phyloP scores from a whole-genome alignment of 2,113 vertebrate genomes.

The Sceloporus tristichus region DNA sequence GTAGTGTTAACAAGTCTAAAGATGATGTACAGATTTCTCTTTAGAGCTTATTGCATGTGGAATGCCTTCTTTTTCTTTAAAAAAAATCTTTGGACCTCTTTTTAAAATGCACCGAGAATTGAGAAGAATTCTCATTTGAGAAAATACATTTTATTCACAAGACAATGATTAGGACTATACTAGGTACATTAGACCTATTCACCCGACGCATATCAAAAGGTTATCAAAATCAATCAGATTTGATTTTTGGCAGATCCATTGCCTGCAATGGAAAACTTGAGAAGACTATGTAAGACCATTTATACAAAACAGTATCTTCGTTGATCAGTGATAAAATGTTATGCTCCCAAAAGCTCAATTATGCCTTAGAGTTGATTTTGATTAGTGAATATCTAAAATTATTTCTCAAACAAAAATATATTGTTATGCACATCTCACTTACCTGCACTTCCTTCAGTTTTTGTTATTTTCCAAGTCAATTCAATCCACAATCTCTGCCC shows the following conservation, averaged over 20 bases:
- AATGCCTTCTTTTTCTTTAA: slow-evolving; percentile 63
- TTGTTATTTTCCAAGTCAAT: slow-evolving; percentile 64
- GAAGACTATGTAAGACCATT: slow-evolving; percentile 55
- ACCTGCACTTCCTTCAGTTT: slow-evolving; percentile 77
- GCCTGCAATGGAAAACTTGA: slow-evolving; percentile 71
- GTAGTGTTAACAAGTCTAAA: slow-evolving; percentile 56
- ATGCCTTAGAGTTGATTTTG: slow-evolving; percentile 65
- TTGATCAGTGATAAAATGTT: slow-evolving; percentile 54
- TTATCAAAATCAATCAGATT: slow-evolving; percentile 52
- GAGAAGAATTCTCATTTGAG: slow-evolving; percentile 39
- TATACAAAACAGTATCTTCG: slow-evolving; percentile 44
- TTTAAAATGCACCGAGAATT: slow-evolving; percentile 16
- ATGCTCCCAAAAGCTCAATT: slow-evolving; percentile 72
- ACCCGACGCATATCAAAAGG: slow-evolving; percentile 34
- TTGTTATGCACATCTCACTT: slow-evolving; percentile 76
- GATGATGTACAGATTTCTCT: neutral
- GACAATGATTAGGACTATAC: slow-evolving; percentile 54
- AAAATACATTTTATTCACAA: slow-evolving; percentile 45
- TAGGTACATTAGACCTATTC: slow-evolving; percentile 60
- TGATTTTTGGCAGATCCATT: slow-evolving; percentile 57
- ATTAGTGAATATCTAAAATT: slow-evolving; percentile 55
- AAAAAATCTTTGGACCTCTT: slow-evolving; percentile 80
- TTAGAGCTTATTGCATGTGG: slow-evolving; percentile 38
- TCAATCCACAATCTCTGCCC: slow-evolving; percentile 1
- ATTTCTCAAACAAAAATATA: slow-evolving; percentile 55